Conservation (phyloP, 2,888 invertebrate genomes). For the Eupithecia centaureata region DNA sequence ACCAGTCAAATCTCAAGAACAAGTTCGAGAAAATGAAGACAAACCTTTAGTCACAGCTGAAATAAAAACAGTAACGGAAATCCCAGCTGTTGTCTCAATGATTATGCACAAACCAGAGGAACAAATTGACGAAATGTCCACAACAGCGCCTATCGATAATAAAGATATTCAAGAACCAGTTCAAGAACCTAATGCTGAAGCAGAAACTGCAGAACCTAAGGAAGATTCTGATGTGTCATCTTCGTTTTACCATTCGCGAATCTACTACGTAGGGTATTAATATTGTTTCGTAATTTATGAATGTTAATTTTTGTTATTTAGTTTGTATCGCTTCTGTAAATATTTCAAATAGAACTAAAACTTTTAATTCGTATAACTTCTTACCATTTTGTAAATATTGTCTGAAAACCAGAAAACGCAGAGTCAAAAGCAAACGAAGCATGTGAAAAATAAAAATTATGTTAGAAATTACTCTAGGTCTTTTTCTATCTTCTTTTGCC, state of each 20-base stretch:
- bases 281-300: background rate
- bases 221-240: constrained; percentile 73
- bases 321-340: constrained; percentile 19
- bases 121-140: constrained; percentile 35
- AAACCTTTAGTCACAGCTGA: constrained; percentile 44
- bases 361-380: background rate
- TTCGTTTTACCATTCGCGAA: constrained; percentile 71
- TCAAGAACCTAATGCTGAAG: constrained; percentile 27
- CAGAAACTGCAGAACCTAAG: constrained; percentile 46
- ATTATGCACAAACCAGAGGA: constrained; percentile 41
- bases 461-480: background rate
- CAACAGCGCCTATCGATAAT: constrained; percentile 38
- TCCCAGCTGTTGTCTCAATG: constrained; percentile 54
- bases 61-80: constrained; percentile 43
- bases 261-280: constrained; percentile 61
- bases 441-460: constrained; percentile 32
- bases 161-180: constrained; percentile 30
- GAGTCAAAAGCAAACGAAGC: background rate
- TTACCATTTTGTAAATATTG: background rate
- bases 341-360: background rate
- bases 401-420: background rate
- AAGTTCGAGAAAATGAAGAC: constrained; percentile 41
- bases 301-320: constrained; percentile 29
- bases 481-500: background rate
- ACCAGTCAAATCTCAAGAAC: constrained; percentile 42